phyloP scores from a whole-genome alignment of 2,797 vertebrate genomes.

The Acipenser ruthenus region DNA sequence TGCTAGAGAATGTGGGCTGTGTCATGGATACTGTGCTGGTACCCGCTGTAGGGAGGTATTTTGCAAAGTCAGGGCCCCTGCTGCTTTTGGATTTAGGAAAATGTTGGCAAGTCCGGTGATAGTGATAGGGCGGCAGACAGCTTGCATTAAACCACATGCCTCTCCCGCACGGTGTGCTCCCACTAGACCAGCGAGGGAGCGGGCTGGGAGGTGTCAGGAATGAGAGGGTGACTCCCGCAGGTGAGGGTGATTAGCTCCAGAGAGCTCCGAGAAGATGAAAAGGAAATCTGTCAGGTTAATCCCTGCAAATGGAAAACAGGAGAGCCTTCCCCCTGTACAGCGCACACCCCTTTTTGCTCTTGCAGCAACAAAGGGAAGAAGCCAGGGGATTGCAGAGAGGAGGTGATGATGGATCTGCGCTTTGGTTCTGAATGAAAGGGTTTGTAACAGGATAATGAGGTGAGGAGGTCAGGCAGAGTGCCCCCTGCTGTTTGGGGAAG shows the following conservation, averaged over 20 bases:
- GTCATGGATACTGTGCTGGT: constrained; percentile 32
- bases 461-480: constrained; percentile 40
- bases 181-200: constrained; percentile 43
- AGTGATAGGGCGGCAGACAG: constrained; percentile 61
- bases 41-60: constrained; percentile 45
- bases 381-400: constrained; percentile 45
- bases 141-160: constrained; percentile 64
- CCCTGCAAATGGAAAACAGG: constrained; percentile 74
- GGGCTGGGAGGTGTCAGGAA: constrained; percentile 31
- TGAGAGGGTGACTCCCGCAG: constrained; percentile 49
- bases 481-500: too few relatives aligned
- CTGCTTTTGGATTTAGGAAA: constrained; percentile 48
- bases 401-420: constrained; percentile 52
- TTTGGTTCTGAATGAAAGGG: constrained; percentile 51
- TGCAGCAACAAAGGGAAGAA: constrained; percentile 41
- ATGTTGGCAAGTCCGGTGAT: constrained; percentile 55
- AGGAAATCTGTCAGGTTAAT: constrained; percentile 75
- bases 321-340: constrained; percentile 32
- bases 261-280: constrained; percentile 68
- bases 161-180: constrained; percentile 64
- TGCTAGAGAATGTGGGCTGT: constrained; percentile 15
- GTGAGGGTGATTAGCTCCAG: constrained; percentile 69
- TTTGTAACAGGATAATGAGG: constrained; percentile 48
- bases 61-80: constrained; percentile 46
- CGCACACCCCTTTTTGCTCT: constrained; percentile 15